Evolutionary conservation across 2,888 invertebrate genomes (phyloP).

Genomic region (Heliconius sara): DNA sequence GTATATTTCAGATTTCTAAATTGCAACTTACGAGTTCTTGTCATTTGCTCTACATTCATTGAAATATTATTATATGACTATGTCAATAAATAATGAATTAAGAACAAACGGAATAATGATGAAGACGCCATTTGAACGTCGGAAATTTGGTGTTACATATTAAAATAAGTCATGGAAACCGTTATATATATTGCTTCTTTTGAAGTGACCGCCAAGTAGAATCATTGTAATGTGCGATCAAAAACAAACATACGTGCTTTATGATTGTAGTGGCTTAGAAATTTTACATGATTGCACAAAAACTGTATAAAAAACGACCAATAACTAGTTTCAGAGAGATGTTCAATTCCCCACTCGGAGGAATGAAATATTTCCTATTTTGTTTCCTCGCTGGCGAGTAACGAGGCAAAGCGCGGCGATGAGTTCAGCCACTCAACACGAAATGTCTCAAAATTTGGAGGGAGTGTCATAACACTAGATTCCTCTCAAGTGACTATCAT

Average conservation of each 20-base stretch:
- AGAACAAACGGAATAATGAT: constrained; percentile 8
- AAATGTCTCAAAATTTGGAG: no score
- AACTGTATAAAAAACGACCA: not conserved
- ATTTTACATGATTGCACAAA: not conserved
- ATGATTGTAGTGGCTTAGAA: not conserved
- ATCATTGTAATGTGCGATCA: constrained; percentile 15
- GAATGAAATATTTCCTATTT: no score
- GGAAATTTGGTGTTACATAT: constrained; percentile 6
- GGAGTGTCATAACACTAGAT: no score
- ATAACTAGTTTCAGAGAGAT: not conserved
- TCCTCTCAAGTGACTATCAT: no score
- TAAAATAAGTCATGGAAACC: constrained; percentile 26
- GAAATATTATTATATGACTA: not conserved
- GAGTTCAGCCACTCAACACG: no score
- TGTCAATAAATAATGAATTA: constrained; percentile 3
- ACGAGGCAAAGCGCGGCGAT: no score
- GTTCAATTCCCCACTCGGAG: no score
- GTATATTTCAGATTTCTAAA: not conserved
- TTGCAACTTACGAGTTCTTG: not conserved
- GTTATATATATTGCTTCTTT: constrained; percentile 27
- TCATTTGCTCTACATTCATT: not conserved
- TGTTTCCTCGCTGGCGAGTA: no score
- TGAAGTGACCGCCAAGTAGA: constrained; percentile 30
- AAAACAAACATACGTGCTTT: constrained; percentile 8
- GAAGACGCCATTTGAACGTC: constrained; percentile 8